These are phyloP conservation scores for Cossypha polioptera DNA, from an alignment of 2,797 vertebrate species.

Conservation along the genomic window DNA sequence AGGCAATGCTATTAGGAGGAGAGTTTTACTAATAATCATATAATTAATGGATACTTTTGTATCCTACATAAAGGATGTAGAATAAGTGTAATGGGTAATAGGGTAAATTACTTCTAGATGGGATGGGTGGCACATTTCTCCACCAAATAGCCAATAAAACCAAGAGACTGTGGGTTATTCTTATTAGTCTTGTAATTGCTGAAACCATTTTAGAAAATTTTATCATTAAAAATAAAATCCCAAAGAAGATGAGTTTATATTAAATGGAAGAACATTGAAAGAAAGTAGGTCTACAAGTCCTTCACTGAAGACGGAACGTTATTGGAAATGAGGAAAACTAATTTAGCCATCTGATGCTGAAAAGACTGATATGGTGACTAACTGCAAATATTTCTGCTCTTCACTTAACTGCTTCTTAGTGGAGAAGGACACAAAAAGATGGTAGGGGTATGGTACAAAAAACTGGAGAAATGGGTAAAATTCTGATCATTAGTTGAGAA, in stretches of 20 bases:
- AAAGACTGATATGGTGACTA: neutral
- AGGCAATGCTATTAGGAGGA: neutral
- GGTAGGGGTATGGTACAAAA: neutral
- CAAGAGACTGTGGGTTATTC: neutral
- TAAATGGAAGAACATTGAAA: neutral
- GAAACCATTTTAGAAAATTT: neutral
- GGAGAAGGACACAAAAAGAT: neutral
- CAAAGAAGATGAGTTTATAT: neutral
- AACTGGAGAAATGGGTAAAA: neutral
- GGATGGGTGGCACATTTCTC: neutral
- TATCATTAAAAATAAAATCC: slow-evolving; percentile 17
- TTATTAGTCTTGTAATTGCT: neutral
- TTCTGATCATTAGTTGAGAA: neutral
- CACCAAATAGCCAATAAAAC: neutral
- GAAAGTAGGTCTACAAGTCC: slow-evolving; percentile 1
- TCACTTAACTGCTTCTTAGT: neutral
- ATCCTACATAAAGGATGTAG: neutral
- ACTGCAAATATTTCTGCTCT: neutral
- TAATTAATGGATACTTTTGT: neutral
- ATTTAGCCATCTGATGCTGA: neutral
- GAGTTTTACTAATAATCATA: neutral
- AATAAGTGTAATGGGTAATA: neutral
- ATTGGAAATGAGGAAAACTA: neutral
- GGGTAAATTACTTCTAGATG: neutral
- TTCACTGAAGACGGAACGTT: neutral